Percentiles rank a stretch among this genome's conserved stretches.
phyloP scores from a whole-genome alignment of 23 tunicate species.

The Halocynthia roretzi region DNA sequence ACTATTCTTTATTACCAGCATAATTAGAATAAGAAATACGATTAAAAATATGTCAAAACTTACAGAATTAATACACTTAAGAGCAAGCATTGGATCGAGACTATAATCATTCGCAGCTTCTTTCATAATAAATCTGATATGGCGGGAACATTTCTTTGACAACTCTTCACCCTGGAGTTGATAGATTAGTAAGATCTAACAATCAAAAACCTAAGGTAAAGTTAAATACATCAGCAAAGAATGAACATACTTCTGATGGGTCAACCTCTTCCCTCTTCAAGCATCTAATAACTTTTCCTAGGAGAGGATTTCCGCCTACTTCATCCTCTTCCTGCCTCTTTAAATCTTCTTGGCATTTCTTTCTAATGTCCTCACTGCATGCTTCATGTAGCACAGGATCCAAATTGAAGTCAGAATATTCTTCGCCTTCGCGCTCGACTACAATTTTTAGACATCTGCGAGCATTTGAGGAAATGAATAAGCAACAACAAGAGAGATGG shows the following conservation, averaged over 20 bases:
- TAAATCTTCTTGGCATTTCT: slow-evolving; percentile 29
- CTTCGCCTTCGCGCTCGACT: slow-evolving; percentile 59
- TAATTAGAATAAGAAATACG: too few species aligned
- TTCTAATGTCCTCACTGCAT: slow-evolving; percentile 54
- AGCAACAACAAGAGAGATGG: not conserved
- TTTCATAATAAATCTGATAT: slow-evolving; percentile 38
- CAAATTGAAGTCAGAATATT: slow-evolving; percentile 52
- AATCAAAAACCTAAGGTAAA: not conserved
- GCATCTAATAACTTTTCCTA: slow-evolving; percentile 59
- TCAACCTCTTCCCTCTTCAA: slow-evolving; percentile 24
- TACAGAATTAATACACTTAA: slow-evolving; percentile 40
- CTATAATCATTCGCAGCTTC: slow-evolving; percentile 52
- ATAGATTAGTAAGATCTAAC: too few species aligned
- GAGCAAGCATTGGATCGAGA: slow-evolving; percentile 58
- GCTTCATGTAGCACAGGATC: slow-evolving; percentile 48
- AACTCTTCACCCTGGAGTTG: slow-evolving; percentile 6
- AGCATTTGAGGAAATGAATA: not conserved
- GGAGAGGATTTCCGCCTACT: slow-evolving; percentile 36
- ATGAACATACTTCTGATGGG: slow-evolving; percentile 2
- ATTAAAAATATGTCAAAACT: not conserved
- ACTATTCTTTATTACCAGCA: too few species aligned
- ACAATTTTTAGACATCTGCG: slow-evolving; percentile 52
- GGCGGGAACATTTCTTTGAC: slow-evolving; percentile 32
- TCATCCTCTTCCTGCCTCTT: slow-evolving; percentile 26
- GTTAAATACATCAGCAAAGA: slow-evolving; percentile 3